Percentiles rank a stretch among this genome's conserved stretches.
phyloP scores from a whole-genome alignment of 2,888 invertebrate species.

The Tiliacea citrago region DNA sequence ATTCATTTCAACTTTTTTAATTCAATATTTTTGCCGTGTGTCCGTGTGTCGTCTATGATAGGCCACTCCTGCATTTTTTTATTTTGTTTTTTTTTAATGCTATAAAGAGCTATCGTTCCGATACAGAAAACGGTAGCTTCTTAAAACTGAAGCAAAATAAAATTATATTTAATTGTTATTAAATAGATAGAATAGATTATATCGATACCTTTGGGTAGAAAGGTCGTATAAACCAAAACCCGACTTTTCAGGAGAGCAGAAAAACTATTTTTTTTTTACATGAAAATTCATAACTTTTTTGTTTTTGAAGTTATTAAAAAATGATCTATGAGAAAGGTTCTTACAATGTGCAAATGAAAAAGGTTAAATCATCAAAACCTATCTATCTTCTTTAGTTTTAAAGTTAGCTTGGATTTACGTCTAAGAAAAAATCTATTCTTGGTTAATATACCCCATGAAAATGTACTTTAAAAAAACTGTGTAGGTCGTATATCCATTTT shows the following conservation, averaged over 20 bases:
- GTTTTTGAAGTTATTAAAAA: conserved; percentile 29
- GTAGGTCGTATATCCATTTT: conserved; percentile 19
- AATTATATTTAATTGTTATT: too few species aligned
- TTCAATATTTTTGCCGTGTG: too few species aligned
- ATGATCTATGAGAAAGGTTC: conserved; percentile 24
- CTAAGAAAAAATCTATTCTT: conserved; percentile 28
- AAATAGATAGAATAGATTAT: too few species aligned
- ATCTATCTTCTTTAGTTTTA: conserved; percentile 34
- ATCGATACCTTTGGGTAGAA: conserved; percentile 9
- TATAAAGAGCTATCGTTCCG: too few species aligned
- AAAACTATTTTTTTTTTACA: conserved; percentile 4
- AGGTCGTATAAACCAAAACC: conserved; percentile 7
- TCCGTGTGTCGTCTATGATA: too few species aligned
- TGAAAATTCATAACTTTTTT: conserved; percentile 12
- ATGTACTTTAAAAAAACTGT: conserved; percentile 17
- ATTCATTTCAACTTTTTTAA: too few species aligned
- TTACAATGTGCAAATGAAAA: conserved; percentile 25
- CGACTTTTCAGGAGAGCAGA: conserved; percentile 6
- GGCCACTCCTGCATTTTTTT: too few species aligned
- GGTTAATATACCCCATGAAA: conserved; percentile 21
- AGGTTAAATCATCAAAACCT: conserved; percentile 31
- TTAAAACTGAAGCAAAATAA: too few species aligned
- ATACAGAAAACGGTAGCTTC: too few species aligned
- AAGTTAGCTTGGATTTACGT: conserved; percentile 35
- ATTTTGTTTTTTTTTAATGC: too few species aligned